Evolutionary conservation across 2,888 invertebrate species (phyloP).

Genomic region (Diplolepis rosae): DNA sequence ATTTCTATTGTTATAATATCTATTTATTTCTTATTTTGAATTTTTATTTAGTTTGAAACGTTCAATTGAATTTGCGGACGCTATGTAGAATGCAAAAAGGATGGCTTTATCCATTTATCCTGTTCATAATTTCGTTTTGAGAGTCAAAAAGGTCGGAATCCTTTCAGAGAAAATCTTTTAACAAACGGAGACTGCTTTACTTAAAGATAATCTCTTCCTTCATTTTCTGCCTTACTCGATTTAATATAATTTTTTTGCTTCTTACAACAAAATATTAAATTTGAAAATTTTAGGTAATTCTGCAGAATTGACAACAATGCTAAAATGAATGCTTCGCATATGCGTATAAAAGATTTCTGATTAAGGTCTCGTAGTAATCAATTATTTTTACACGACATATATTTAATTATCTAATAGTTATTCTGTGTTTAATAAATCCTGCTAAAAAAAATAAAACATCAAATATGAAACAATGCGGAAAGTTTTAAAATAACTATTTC

Average conservation of each 20-base stretch:
- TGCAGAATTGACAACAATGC: no score
- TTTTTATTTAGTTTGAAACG: no score
- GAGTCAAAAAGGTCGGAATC: not conserved
- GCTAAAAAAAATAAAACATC: no score
- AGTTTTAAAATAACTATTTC: no score
- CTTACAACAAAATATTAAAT: constrained; percentile 12
- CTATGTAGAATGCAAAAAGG: not conserved
- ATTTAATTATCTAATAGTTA: no score
- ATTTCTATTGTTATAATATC: no score
- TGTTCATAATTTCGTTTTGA: constrained; percentile 8
- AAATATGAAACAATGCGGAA: no score
- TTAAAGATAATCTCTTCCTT: constrained; percentile 2
- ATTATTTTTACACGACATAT: not conserved
- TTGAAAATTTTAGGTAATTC: not conserved
- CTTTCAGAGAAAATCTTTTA: not conserved
- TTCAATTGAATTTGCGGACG: no score
- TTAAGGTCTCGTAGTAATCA: not conserved
- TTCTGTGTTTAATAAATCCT: no score
- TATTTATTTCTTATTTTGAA: not conserved
- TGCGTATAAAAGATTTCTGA: constrained; percentile 1
- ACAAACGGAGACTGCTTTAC: not conserved
- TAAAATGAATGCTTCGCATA: no score
- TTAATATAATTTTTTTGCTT: constrained; percentile 8
- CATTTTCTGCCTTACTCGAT: not conserved
- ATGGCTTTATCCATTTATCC: not conserved